A percentile compares a stretch with the other conserved stretches of the same genome.
phyloP scores from a whole-genome alignment of 2,888 invertebrate species.

The Temnothorax rugatulus region DNA sequence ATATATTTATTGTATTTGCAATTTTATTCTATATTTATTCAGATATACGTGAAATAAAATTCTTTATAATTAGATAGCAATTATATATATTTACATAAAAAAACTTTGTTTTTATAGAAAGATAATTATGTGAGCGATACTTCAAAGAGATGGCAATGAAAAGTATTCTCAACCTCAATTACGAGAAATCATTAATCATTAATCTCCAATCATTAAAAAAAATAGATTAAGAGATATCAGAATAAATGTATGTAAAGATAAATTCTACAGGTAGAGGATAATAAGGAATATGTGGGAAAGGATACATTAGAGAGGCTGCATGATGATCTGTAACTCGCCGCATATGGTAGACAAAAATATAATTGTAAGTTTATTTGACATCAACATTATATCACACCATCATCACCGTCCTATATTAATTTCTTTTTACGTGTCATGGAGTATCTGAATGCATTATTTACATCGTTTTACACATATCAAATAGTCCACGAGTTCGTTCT shows the following conservation, averaged over 20 bases:
- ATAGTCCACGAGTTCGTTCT: conserved; percentile 35
- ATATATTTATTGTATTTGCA: background rate
- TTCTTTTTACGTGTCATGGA: conserved; percentile 67
- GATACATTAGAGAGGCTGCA: conserved; percentile 27
- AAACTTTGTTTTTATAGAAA: background rate
- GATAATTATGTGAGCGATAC: background rate
- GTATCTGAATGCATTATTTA: conserved; percentile 81
- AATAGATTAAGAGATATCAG: background rate
- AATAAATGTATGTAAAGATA: background rate
- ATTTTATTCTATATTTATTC: conserved; percentile 4
- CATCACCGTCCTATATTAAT: conserved; percentile 51
- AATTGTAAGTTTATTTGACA: conserved; percentile 80
- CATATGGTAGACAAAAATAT: conserved; percentile 64
- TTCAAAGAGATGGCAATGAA: background rate
- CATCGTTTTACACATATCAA: conserved; percentile 78
- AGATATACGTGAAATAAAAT: background rate
- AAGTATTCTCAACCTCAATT: background rate
- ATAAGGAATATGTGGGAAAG: conserved; percentile 27
- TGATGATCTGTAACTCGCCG: conserved; percentile 6
- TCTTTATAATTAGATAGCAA: background rate
- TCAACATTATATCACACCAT: conserved; percentile 52
- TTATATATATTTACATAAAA: background rate
- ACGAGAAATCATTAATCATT: background rate
- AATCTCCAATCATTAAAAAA: background rate
- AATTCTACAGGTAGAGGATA: background rate